These are phyloP conservation scores for Hydractinia symbiolongicarpus DNA, from an alignment of 30 jellyfish, hydroid and myxozoan genomes.

Conservation along the genomic window DNA sequence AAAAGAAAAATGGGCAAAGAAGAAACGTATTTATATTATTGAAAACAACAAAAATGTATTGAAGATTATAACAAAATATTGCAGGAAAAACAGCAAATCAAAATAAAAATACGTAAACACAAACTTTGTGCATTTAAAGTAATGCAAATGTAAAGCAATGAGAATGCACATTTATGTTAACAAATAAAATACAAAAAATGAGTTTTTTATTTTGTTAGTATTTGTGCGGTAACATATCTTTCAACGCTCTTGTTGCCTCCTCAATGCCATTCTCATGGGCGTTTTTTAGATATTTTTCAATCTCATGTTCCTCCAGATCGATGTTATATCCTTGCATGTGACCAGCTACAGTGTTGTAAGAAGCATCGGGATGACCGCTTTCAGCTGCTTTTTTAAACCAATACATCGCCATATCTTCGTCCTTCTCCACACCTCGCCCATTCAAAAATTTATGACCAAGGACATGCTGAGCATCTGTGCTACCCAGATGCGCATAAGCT, in stretches of 20 bases:
- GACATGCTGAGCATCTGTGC: constrained; percentile 92
- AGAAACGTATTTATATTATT: no score
- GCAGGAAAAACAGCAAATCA: no score
- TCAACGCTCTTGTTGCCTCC: constrained; percentile 74
- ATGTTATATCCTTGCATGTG: constrained; percentile 91
- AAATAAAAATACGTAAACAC: no score
- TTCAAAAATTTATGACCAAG: constrained; percentile 73
- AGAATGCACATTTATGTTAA: no score
- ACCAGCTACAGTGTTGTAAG: constrained; percentile 82
- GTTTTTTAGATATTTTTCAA: constrained; percentile 62
- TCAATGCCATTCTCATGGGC: constrained; percentile 92
- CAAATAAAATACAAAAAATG: no score
- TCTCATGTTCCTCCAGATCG: constrained; percentile 86
- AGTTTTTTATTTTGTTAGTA: constrained; percentile 32
- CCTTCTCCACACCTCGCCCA: constrained; percentile 80
- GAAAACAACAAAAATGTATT: no score
- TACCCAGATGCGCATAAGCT: constrained; percentile 88
- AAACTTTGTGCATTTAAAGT: no score
- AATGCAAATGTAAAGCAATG: no score
- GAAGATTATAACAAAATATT: no score
- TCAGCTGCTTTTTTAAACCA: constrained; percentile 90
- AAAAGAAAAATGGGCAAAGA: no score
- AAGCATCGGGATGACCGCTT: constrained; percentile 89
- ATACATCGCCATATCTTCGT: constrained; percentile 83
- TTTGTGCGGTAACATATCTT: constrained; percentile 82